These are phyloP conservation scores for Phalanger gymnotis DNA, from an alignment of 2,797 vertebrate species.

Conservation along the genomic window DNA sequence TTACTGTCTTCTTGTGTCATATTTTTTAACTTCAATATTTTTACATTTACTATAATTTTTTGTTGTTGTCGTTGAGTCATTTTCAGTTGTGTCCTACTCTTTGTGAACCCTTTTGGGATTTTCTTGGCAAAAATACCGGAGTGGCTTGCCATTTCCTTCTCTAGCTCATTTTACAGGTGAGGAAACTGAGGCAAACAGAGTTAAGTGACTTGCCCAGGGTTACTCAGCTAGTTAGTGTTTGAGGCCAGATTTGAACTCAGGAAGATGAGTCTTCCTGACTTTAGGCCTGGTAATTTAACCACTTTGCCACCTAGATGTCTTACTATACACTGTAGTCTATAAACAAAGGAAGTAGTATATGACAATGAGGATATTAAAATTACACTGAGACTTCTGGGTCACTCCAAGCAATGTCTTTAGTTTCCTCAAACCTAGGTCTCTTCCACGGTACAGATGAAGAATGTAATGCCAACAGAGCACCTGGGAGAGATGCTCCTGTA, in stretches of 20 bases:
- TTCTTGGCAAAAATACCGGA: background rate
- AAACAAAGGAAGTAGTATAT: slow-evolving; percentile 18
- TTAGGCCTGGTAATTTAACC: background rate
- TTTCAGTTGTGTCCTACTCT: background rate
- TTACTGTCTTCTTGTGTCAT: background rate
- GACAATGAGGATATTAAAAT: background rate
- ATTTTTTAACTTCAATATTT: slow-evolving; percentile 27
- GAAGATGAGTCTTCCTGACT: background rate
- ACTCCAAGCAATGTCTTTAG: slow-evolving; percentile 35
- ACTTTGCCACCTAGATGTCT: background rate
- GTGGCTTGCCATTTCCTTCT: background rate
- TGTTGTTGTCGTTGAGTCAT: background rate
- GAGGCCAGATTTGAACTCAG: background rate
- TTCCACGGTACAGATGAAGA: slow-evolving; percentile 18
- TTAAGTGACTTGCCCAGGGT: background rate
- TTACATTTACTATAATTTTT: slow-evolving; percentile 18
- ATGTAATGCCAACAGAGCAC: slow-evolving; percentile 37
- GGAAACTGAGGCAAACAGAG: background rate
- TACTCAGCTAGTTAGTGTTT: background rate
- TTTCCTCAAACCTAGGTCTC: slow-evolving; percentile 41
- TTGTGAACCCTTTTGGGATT: background rate
- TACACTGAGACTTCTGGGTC: background rate
- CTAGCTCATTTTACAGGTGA: background rate
- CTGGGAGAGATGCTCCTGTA: background rate
- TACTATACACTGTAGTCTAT: background rate